Evolutionary conservation across 2,888 invertebrate species (phyloP), one percentile per base, ranked within the genome.

Genomic region (Hydroisotoma schaefferi): DNA sequence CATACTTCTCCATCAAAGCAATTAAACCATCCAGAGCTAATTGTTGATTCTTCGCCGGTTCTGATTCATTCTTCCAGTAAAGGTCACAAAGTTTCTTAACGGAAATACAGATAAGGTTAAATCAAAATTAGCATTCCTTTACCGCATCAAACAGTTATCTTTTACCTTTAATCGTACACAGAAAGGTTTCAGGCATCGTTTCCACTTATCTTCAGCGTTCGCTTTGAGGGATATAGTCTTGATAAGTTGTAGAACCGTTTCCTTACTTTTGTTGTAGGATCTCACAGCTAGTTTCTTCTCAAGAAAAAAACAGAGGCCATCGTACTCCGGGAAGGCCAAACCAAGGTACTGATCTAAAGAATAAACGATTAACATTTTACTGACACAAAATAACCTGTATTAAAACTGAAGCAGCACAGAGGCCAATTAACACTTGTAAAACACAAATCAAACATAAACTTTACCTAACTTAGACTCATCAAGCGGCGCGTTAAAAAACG

Each of bases 21-120:
- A 67, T 56, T 1, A 72, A 37, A 22, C 65, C 63, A n/a, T 68
- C 66, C 20, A 71, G 20, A 1, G 70, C 65, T 23, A 59, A 53
- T 52, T 68, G 65, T 28, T 72, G 68, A n/a, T 63, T 29, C 49
- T 59, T 62, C 0, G 72, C 59, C 10, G 67, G 33, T 48, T 70
- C 72, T 2, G 49, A 62, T 43, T 10, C 29, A 28, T 69, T 62
- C 26, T 38, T 64, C 65, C 66, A 68, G 27, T 59, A 65, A 22
- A 63, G 52, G 29, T 66, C 44, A n/a, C n/a, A n/a, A n/a, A n/a
- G n/a, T n/a, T n/a, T n/a, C n/a, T n/a, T n/a, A n/a, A n/a, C n/a
- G n/a, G n/a, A n/a, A n/a, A n/a, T n/a, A n/a, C n/a, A n/a, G n/a
- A n/a, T n/a, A n/a, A n/a, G n/a, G n/a, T 2, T 26, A 46, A 23